phyloP scores from a whole-genome alignment of 2,888 invertebrate genomes.

The Cerastoderma edule region DNA sequence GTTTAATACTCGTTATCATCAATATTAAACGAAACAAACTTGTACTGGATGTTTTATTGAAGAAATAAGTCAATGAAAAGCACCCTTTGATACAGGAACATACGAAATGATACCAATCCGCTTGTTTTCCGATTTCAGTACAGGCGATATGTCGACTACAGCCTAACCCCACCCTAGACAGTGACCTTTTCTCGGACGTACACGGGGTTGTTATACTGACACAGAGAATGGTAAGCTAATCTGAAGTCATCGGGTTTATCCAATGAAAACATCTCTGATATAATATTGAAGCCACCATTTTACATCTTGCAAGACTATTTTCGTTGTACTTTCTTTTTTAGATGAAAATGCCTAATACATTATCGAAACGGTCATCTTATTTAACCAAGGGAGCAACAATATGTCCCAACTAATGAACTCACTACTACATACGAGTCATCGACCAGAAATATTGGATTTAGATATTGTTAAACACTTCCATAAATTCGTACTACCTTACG shows the following conservation, averaged over 20 bases:
- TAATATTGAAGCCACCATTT: neutral
- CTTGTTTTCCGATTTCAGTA: slow-evolving; percentile 36
- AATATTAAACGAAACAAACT: neutral
- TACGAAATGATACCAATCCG: no score
- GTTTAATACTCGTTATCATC: neutral
- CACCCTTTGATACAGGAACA: neutral
- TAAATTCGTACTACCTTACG: no score
- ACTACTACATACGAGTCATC: no score
- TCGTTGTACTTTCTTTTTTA: neutral
- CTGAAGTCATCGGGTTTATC: no score
- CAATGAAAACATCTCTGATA: no score
- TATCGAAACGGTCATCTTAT: neutral
- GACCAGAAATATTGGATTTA: no score
- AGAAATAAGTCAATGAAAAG: neutral
- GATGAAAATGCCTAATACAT: neutral
- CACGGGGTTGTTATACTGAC: slow-evolving; percentile 50
- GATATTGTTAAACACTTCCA: no score
- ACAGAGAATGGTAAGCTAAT: slow-evolving; percentile 51
- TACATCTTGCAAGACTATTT: neutral
- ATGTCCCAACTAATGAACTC: no score
- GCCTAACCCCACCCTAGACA: slow-evolving; percentile 38
- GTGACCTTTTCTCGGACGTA: slow-evolving; percentile 21
- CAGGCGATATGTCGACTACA: slow-evolving; percentile 51
- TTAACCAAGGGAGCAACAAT: no score
- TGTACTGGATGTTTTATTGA: neutral